A percentile compares a stretch with the other conserved stretches of the same genome.
phyloP scores from a whole-genome alignment of 2,888 invertebrate genomes.

The Spilarctia lutea region DNA sequence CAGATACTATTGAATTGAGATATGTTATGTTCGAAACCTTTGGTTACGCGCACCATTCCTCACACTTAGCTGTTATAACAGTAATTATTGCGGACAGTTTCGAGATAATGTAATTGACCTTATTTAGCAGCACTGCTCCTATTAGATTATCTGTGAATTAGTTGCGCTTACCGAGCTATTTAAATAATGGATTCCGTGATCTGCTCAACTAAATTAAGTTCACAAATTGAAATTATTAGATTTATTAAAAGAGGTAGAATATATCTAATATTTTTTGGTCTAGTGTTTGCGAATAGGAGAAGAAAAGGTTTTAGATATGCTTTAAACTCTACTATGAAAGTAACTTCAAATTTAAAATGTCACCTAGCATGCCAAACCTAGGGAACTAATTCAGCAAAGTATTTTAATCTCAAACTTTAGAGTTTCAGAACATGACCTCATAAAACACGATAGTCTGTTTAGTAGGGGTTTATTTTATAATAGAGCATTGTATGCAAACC shows the following conservation, averaged over 20 bases:
- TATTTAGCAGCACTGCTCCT: slow-evolving; percentile 28
- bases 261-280: too few relatives aligned
- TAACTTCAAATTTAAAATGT: too few relatives aligned
- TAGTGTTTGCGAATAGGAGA: too few relatives aligned
- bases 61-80: not conserved
- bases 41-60: not conserved
- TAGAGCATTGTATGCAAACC: too few relatives aligned
- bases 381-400: too few relatives aligned
- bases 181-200: not conserved
- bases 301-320: too few relatives aligned
- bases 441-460: too few relatives aligned
- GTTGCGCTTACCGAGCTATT: slow-evolving; percentile 21
- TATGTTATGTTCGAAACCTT: not conserved
- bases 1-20: not conserved
- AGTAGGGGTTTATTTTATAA: too few relatives aligned
- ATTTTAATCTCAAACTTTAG: too few relatives aligned
- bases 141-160: slow-evolving; percentile 35
- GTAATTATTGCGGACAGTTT: slow-evolving; percentile 5
- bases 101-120: slow-evolving; percentile 38
- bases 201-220: not conserved
- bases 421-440: too few relatives aligned
- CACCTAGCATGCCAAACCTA: too few relatives aligned
- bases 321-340: too few relatives aligned
- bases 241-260: not conserved
- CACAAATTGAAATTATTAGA: not conserved